A percentile compares a stretch with the other conserved stretches of the same genome.
These are phyloP conservation scores for Ifrita kowaldi DNA, from an alignment of 2,113 vertebrate genomes.

Conservation along the genomic window DNA sequence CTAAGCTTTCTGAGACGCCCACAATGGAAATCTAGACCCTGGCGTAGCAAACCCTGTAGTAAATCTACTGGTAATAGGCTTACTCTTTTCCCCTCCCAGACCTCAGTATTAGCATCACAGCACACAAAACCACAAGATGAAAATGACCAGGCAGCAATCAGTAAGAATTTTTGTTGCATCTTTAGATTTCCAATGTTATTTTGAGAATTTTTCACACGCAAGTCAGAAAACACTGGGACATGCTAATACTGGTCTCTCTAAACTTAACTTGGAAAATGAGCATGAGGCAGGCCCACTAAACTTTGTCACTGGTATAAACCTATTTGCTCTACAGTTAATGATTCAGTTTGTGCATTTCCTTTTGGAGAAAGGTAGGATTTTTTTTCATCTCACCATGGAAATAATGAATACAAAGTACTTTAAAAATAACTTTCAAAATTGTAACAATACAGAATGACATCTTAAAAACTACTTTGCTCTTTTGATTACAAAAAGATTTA, in stretches of 20 bases:
- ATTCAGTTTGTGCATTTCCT: not conserved
- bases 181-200: not conserved
- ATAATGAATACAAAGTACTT: not conserved
- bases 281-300: not conserved
- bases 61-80: constrained; percentile 35
- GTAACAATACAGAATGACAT: not conserved
- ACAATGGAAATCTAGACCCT: not conserved
- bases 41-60: not conserved
- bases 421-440: not conserved
- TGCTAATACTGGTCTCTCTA: not conserved
- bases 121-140: not conserved
- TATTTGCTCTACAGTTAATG: not conserved
- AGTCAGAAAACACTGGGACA: not conserved
- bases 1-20: not conserved
- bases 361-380: not conserved
- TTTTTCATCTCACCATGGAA: not conserved
- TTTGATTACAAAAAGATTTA: not conserved
- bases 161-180: not conserved
- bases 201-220: not conserved
- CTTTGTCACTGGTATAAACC: not conserved
- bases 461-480: not conserved
- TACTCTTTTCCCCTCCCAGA: not conserved
- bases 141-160: not conserved
- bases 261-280: not conserved
- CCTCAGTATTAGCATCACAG: not conserved